phyloP scores from a whole-genome alignment of 2,797 vertebrate species.

The Neosilurus mollespiculum region DNA sequence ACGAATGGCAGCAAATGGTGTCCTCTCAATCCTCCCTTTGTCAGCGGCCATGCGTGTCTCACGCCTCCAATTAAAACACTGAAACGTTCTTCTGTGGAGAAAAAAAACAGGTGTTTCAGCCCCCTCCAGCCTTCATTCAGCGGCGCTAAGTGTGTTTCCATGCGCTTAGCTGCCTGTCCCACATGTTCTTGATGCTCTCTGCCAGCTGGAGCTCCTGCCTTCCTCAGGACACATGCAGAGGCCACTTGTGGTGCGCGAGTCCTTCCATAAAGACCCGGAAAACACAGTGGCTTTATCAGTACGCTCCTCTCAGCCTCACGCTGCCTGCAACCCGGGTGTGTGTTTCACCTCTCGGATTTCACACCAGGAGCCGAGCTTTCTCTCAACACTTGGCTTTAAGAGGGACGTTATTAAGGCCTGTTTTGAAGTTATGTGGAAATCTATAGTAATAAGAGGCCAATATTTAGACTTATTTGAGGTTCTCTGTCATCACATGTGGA shows the following conservation, averaged over 20 bases:
- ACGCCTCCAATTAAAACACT: constrained; percentile 54
- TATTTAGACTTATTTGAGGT: background rate
- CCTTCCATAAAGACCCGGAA: constrained; percentile 18
- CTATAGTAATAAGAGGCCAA: background rate
- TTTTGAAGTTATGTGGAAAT: constrained; percentile 9
- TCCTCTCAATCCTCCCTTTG: constrained; percentile 54
- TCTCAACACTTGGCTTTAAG: background rate
- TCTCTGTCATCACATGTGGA: background rate
- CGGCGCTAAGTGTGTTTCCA: constrained; percentile 46
- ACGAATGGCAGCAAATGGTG: constrained; percentile 56
- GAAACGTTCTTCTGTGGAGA: constrained; percentile 57
- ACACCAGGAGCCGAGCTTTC: constrained; percentile 11
- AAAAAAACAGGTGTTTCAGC: constrained; percentile 57
- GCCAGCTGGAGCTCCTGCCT: constrained; percentile 48
- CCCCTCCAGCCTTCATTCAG: constrained; percentile 37
- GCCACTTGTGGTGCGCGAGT: constrained; percentile 52
- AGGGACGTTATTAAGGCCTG: background rate
- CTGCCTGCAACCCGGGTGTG: background rate
- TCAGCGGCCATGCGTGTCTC: constrained; percentile 44
- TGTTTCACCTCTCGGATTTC: constrained; percentile 33
- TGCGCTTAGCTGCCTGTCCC: constrained; percentile 41
- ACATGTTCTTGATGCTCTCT: constrained; percentile 49
- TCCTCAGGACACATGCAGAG: constrained; percentile 55
- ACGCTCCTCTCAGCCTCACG: background rate
- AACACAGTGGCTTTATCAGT: constrained; percentile 45